Conservation (phyloP, 2,113 vertebrate genomes). For the Carassius gibelio region DNA sequence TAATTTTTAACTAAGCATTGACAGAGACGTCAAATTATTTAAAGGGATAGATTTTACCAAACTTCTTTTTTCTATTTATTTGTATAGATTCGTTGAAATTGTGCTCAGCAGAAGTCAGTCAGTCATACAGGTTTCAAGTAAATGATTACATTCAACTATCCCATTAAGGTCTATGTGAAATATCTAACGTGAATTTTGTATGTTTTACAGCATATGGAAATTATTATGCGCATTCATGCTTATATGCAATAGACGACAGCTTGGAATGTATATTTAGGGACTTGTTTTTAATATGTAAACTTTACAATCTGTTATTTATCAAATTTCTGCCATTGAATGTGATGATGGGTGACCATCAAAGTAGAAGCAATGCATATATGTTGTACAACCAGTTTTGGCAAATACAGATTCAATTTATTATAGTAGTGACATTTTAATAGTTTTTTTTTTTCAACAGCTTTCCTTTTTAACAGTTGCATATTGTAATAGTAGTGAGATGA, state of each 20-base stretch:
- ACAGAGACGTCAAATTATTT: not conserved
- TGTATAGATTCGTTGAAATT: not conserved
- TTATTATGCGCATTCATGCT: not conserved
- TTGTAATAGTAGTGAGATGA: not conserved
- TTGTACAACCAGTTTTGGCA: not conserved
- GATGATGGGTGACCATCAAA: not conserved
- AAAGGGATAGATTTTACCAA: not conserved
- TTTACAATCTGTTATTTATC: not conserved
- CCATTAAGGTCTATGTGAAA: not conserved
- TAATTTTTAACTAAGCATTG: not conserved
- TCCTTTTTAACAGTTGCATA: too few relatives aligned
- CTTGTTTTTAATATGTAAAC: not conserved
- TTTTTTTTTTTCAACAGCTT: too few relatives aligned
- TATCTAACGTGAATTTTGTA: not conserved
- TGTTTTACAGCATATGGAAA: not conserved
- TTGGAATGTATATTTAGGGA: slow-evolving; percentile 23
- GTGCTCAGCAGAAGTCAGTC: not conserved
- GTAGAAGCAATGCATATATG: not conserved
- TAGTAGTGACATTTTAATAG: too few relatives aligned
- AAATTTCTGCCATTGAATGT: not conserved
- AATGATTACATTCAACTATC: not conserved
- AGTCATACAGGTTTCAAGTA: not conserved
- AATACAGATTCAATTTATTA: not conserved
- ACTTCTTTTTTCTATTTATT: not conserved
- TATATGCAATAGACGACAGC: slow-evolving; percentile 24